A percentile compares a stretch with the other conserved stretches of the same genome.
phyloP scores from a whole-genome alignment of 2,113 vertebrate genomes.

The Pelvicachromis taeniatus region DNA sequence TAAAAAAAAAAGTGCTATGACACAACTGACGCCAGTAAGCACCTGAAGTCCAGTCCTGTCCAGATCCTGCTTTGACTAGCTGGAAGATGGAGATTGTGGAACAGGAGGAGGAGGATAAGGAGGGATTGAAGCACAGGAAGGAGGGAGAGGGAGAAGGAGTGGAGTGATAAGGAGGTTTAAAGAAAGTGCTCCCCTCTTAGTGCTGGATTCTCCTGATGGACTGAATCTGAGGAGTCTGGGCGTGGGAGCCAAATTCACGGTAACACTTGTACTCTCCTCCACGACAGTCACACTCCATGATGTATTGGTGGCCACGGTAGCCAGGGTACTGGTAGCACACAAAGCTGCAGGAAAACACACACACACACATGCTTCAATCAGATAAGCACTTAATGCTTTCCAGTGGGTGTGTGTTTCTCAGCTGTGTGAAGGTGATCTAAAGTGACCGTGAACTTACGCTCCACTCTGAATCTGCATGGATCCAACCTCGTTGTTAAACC shows the following conservation, averaged over 20 bases:
- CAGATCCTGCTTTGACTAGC: conserved; percentile 36
- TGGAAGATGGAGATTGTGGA: conserved; percentile 12
- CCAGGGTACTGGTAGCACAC: conserved; percentile 97
- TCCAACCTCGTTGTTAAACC: conserved; percentile 91
- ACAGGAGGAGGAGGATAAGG: conserved; percentile 15
- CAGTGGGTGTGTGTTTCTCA: not conserved
- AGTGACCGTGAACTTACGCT: conserved; percentile 79
- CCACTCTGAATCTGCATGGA: conserved; percentile 90
- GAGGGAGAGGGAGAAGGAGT: conserved; percentile 7
- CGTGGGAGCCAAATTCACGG: conserved; percentile 89
- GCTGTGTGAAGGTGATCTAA: not conserved
- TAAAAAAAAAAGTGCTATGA: conserved; percentile 45
- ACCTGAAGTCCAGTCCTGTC: conserved; percentile 56
- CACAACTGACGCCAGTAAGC: conserved; percentile 57
- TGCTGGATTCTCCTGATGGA: conserved; percentile 95
- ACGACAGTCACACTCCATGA: conserved; percentile 89
- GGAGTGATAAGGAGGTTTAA: conserved; percentile 12
- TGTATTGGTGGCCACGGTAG: conserved; percentile 94
- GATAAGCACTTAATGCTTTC: not conserved
- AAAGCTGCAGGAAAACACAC: conserved; percentile 72
- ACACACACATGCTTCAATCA: not conserved
- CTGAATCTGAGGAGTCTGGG: conserved; percentile 95
- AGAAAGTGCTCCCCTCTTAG: conserved; percentile 64
- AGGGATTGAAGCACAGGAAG: conserved; percentile 41
- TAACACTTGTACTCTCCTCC: conserved; percentile 95